A percentile compares a stretch with the other conserved stretches of the same genome.
Evolutionary conservation across 1,140 invertebrate genomes (phyloP).

Genomic region (Campodea augens): DNA sequence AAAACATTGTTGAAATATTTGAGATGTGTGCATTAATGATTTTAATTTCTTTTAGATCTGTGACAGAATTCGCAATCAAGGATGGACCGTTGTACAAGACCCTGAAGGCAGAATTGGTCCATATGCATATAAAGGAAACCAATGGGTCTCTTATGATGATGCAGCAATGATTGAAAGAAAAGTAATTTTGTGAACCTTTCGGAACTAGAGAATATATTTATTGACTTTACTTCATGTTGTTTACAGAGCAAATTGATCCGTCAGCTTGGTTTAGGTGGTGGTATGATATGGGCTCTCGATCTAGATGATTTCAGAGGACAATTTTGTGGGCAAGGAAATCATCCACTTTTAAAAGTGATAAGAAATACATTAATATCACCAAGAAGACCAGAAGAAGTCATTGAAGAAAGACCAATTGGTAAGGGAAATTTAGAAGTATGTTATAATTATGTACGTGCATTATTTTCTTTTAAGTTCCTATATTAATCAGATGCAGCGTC

Average conservation of each 20-base stretch:
- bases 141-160: conserved; percentile 82
- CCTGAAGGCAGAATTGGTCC: conserved; percentile 56
- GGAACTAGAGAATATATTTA: not conserved
- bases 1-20: not conserved
- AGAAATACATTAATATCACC: too few relatives aligned
- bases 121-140: conserved; percentile 61
- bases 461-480: too few relatives aligned
- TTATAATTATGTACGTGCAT: not conserved
- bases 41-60: conserved; percentile 41
- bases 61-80: conserved; percentile 46
- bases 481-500: too few relatives aligned
- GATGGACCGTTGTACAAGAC: conserved; percentile 62
- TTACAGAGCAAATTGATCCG: conserved; percentile 43
- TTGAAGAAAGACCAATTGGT: too few relatives aligned
- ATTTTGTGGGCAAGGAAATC: conserved; percentile 46
- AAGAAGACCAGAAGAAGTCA: too few relatives aligned
- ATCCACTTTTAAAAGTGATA: conserved; percentile 51
- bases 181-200: conserved; percentile 13
- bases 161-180: conserved; percentile 55
- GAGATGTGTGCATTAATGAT: not conserved
- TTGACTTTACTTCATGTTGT: conserved; percentile 1
- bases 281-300: conserved; percentile 75
- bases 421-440: not conserved
- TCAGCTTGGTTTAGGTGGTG: conserved; percentile 55
- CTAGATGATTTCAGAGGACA: conserved; percentile 30